A percentile compares a stretch with the other conserved stretches of the same genome.
phyloP scores from a whole-genome alignment of 2,113 vertebrate species.

The Pelvicachromis taeniatus region DNA sequence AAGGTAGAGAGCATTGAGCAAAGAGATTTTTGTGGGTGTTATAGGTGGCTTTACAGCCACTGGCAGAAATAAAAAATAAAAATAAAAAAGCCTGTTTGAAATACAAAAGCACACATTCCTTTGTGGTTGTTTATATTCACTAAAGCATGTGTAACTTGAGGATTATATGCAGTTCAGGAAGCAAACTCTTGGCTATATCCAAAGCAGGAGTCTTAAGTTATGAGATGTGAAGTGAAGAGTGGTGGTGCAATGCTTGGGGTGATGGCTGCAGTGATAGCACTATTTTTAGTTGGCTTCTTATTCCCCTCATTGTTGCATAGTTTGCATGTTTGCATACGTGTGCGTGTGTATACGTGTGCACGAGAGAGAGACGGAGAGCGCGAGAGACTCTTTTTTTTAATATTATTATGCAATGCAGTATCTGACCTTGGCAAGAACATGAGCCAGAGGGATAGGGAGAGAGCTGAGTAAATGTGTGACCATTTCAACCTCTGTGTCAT shows the following conservation, averaged over 20 bases:
- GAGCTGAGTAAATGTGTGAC: slow-evolving; percentile 65
- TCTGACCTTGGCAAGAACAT: slow-evolving; percentile 68
- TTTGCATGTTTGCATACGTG: slow-evolving; percentile 32
- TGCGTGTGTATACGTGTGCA: neutral
- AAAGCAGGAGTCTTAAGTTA: slow-evolving; percentile 15
- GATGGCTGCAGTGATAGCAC: slow-evolving; percentile 43
- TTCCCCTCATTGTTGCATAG: slow-evolving; percentile 36
- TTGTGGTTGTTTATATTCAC: slow-evolving; percentile 14
- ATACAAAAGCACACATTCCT: neutral
- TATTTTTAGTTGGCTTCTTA: slow-evolving; percentile 55
- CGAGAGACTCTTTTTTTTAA: neutral
- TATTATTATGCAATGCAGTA: slow-evolving; percentile 65
- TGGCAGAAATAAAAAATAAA: neutral
- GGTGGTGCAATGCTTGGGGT: slow-evolving; percentile 41
- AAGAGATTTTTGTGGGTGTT: slow-evolving; percentile 35
- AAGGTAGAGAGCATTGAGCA: slow-evolving; percentile 19
- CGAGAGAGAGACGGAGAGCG: neutral
- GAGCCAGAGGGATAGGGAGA: slow-evolving; percentile 52
- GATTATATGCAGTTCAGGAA: slow-evolving; percentile 25
- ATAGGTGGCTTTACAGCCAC: neutral
- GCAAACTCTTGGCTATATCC: neutral
- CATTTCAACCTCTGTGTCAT: slow-evolving; percentile 69
- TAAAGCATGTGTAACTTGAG: slow-evolving; percentile 15
- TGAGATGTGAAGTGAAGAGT: slow-evolving; percentile 48
- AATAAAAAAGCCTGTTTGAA: neutral